Conservation (phyloP, 53 echinoderm and acorn worm genomes). For the Paracentrotus lividus region DNA sequence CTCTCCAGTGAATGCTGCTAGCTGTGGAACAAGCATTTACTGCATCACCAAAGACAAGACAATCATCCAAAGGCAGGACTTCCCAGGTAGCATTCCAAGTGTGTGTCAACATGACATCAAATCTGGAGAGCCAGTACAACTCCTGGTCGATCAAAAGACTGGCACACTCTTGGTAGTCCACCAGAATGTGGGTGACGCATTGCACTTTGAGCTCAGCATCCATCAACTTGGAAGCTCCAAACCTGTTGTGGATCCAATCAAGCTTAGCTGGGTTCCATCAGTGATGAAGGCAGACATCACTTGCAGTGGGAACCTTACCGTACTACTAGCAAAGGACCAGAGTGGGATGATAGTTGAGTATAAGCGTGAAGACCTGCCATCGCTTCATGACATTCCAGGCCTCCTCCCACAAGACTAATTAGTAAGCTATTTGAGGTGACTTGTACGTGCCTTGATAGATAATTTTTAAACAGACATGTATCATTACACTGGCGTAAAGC, state of each 20-base stretch:
- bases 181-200: neutral
- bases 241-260: neutral
- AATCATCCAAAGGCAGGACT: constrained; percentile 37
- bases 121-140: constrained; percentile 54
- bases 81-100: constrained; percentile 5
- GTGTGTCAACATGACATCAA: constrained; percentile 39
- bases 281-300: constrained; percentile 37
- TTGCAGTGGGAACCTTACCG: neutral
- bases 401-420: constrained; percentile 21
- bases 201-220: constrained; percentile 27
- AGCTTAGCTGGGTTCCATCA: constrained; percentile 17
- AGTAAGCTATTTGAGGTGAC: constrained; percentile 8
- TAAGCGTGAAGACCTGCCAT: constrained; percentile 32
- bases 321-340: constrained; percentile 13
- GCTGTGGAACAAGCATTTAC: constrained; percentile 7
- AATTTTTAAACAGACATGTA: too few species aligned
- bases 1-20: constrained; percentile 19
- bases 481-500: too few species aligned
- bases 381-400: constrained; percentile 26
- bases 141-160: constrained; percentile 49
- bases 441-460: too few species aligned
- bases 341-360: constrained; percentile 16
- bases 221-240: constrained; percentile 33
- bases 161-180: constrained; percentile 42
- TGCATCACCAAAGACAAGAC: constrained; percentile 17